These are phyloP conservation scores for Ichneumon xanthorius DNA, from an alignment of 2,888 invertebrate genomes.

Conservation along the genomic window DNA sequence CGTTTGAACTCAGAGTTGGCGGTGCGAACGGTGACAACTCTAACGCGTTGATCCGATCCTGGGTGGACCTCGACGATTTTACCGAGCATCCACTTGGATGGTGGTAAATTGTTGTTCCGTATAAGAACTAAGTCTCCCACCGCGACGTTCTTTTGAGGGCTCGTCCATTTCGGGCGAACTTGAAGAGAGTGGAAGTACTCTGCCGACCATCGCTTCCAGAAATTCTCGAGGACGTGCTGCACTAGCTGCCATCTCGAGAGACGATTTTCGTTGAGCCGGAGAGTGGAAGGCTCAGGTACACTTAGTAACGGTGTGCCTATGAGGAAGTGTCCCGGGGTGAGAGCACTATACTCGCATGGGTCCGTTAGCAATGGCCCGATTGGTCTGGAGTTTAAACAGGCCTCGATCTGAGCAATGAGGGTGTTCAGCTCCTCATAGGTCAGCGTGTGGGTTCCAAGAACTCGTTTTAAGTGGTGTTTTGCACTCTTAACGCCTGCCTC, in stretches of 20 bases:
- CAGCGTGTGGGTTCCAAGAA: background rate
- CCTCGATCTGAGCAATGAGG: constrained; percentile 9
- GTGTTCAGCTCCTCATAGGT: constrained; percentile 29
- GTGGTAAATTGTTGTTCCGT: background rate
- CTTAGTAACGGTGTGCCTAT: background rate
- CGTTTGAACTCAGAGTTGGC: background rate
- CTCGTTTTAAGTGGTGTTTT: constrained; percentile 70
- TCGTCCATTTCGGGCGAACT: background rate
- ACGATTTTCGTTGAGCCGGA: background rate
- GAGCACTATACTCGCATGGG: constrained; percentile 9
- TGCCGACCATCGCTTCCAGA: constrained; percentile 35
- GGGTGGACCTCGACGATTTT: background rate
- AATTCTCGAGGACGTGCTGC: constrained; percentile 23
- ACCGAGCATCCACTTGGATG: background rate
- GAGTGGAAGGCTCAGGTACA: constrained; percentile 7
- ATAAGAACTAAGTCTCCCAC: background rate
- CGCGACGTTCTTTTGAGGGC: background rate
- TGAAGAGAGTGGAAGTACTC: constrained; percentile 40
- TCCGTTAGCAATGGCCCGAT: background rate
- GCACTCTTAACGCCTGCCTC: constrained; percentile 72
- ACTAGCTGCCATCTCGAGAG: constrained; percentile 23
- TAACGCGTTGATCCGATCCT: background rate
- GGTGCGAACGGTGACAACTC: background rate
- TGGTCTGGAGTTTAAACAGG: constrained; percentile 36
- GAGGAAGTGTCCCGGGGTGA: constrained; percentile 51